phyloP scores from a whole-genome alignment of 1,140 invertebrate species.

The Pemphigus obesinymphae region DNA sequence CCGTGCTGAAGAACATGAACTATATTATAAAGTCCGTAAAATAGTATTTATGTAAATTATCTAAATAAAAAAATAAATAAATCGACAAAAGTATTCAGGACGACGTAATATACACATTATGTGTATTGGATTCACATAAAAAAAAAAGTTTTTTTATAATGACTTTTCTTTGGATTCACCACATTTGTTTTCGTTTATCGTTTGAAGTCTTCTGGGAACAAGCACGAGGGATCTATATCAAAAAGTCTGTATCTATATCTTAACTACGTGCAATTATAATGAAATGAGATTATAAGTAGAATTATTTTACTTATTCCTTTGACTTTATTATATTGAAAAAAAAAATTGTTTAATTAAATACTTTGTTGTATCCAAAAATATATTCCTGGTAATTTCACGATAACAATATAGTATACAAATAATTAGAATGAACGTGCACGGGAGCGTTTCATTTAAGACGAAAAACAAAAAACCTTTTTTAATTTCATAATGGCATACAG shows the following conservation, averaged over 20 bases:
- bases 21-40: neutral
- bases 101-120: neutral
- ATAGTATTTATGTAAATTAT: neutral
- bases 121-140: neutral
- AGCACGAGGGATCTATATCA: neutral
- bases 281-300: neutral
- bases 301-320: neutral
- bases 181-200: neutral
- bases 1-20: neutral
- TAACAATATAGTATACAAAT: neutral
- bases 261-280: neutral
- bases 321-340: neutral
- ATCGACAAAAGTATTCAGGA: neutral
- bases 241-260: neutral
- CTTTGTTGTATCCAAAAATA: neutral
- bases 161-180: constrained; percentile 8
- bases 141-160: constrained; percentile 16
- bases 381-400: neutral
- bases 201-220: neutral
- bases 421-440: neutral
- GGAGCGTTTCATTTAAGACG: neutral
- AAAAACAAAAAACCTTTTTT: neutral
- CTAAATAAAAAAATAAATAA: neutral
- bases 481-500: neutral
- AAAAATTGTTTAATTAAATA: neutral